A percentile compares a stretch with the other conserved stretches of the same genome.
These are phyloP conservation scores for Sceloporus tristichus DNA, from an alignment of 2,113 vertebrate species.

Conservation along the genomic window DNA sequence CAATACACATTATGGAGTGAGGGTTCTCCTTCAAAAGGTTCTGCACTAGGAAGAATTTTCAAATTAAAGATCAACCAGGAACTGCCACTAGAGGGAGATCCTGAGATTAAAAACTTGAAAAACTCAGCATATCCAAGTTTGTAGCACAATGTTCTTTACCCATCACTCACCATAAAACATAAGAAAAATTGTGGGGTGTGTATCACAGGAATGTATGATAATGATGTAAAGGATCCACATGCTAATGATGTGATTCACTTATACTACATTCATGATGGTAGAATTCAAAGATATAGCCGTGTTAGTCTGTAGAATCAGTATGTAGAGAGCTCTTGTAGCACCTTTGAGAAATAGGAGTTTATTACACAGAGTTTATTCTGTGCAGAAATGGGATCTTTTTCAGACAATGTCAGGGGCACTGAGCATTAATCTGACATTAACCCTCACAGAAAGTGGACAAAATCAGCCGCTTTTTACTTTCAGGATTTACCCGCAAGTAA, in stretches of 20 bases:
- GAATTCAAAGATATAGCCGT: no score
- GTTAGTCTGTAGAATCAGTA: no score
- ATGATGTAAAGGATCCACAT: background rate
- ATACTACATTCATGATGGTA: background rate
- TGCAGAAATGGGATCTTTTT: no score
- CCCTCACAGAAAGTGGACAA: no score
- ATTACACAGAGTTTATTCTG: no score
- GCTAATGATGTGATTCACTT: background rate
- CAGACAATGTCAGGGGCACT: no score
- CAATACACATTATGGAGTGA: no score
- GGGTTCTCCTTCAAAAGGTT: background rate
- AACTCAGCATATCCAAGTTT: background rate
- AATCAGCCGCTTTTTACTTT: no score
- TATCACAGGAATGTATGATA: background rate
- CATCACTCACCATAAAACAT: background rate
- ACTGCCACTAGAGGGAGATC: conserved; percentile 62
- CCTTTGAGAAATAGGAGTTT: no score
- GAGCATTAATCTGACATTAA: no score
- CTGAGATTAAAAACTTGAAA: background rate
- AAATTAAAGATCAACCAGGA: conserved; percentile 23
- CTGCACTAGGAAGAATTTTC: background rate
- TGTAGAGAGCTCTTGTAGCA: no score
- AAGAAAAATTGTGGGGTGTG: background rate
- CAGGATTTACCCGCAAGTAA: no score
- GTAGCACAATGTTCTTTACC: background rate